phyloP scores from a whole-genome alignment of 2,113 vertebrate species.

The Panthera leo region DNA sequence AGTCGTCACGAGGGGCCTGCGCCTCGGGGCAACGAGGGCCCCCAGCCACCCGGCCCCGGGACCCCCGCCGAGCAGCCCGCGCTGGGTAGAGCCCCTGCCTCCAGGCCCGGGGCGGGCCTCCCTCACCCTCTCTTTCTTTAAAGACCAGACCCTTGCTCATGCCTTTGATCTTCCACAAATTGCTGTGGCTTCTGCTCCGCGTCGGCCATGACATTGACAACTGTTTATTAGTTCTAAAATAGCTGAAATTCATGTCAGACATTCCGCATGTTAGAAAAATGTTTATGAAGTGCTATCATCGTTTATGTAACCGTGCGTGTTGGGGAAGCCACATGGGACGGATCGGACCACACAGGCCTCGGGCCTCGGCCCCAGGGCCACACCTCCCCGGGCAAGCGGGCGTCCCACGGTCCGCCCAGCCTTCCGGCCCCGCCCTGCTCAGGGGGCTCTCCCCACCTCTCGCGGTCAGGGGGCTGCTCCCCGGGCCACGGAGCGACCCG shows the following conservation, averaged over 20 bases:
- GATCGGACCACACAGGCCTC: constrained; percentile 92
- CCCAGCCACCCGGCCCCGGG: accelerated
- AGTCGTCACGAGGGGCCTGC: no score
- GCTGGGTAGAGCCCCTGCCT: background rate
- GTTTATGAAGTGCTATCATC: constrained; percentile 92
- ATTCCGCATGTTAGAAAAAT: constrained; percentile 88
- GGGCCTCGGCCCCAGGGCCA: background rate
- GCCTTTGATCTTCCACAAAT: constrained; percentile 94
- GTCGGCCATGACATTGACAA: constrained; percentile 89
- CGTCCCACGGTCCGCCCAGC: accelerated
- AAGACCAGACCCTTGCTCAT: constrained; percentile 71
- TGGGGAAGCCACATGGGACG: constrained; percentile 82
- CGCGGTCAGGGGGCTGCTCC: no score
- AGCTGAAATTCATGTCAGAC: constrained; percentile 91
- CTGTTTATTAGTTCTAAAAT: constrained; percentile 97
- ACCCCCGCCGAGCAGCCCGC: background rate
- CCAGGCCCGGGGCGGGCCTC: background rate
- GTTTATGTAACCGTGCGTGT: constrained; percentile 87
- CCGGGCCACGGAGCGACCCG: background rate
- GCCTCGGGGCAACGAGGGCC: background rate
- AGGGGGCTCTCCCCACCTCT: background rate
- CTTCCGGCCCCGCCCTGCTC: background rate
- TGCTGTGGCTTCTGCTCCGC: constrained; percentile 88
- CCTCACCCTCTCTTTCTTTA: background rate
- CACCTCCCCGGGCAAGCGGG: background rate